phyloP scores from a whole-genome alignment of 2,888 invertebrate species.

The Eupeodes latifasciatus region DNA sequence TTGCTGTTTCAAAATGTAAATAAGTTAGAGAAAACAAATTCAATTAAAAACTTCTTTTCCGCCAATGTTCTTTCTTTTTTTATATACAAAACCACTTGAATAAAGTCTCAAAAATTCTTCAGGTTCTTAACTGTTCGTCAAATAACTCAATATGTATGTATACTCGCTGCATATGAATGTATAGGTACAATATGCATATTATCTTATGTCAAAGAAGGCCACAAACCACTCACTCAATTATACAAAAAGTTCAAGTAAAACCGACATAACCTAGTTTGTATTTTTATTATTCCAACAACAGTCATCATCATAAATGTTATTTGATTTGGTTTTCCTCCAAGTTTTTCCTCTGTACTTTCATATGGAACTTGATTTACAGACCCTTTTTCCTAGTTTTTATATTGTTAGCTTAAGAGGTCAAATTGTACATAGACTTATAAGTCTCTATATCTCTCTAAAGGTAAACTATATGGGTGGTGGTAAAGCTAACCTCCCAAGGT shows the following conservation, averaged over 20 bases:
- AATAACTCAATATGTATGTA: not conserved
- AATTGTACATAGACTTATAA: not conserved
- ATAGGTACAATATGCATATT: not conserved
- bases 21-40: not conserved
- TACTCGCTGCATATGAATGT: not conserved
- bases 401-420: constrained; percentile 45
- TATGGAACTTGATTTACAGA: constrained; percentile 29
- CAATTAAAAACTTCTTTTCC: not conserved
- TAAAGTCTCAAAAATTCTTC: not conserved
- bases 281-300: constrained; percentile 11
- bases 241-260: constrained; percentile 30
- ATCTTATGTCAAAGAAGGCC: constrained; percentile 6
- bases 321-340: constrained; percentile 21
- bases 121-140: not conserved
- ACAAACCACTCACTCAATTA: constrained; percentile 18
- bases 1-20: no score
- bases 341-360: not conserved
- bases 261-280: constrained; percentile 32
- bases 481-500: constrained; percentile 16
- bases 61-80: not conserved
- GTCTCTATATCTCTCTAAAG: not conserved
- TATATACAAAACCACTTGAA: not conserved
- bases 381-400: constrained; percentile 25
- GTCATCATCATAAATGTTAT: constrained; percentile 34
- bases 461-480: not conserved